Conservation (phyloP, 1,140 invertebrate genomes). For the Sminthurinus signatus region DNA sequence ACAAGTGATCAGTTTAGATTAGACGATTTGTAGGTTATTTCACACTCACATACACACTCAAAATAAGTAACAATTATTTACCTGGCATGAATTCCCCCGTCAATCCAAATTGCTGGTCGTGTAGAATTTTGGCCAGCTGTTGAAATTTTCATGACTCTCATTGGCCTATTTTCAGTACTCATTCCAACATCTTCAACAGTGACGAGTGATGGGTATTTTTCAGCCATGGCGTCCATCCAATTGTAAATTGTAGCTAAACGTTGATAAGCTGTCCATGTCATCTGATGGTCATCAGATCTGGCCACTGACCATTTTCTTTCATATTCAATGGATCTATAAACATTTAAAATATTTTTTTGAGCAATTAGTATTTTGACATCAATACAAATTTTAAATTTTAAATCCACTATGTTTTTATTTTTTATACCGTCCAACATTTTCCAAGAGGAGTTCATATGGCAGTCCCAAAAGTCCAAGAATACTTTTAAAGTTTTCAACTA, state of each 20-base stretch:
- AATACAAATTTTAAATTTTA: too few species aligned
- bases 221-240: slow-evolving; percentile 38
- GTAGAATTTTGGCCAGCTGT: slow-evolving; percentile 9
- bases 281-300: slow-evolving; percentile 7
- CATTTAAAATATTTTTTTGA: neutral
- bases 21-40: too few species aligned
- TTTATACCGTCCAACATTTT: slow-evolving; percentile 33
- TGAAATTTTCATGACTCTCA: slow-evolving; percentile 41
- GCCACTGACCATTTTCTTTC: neutral
- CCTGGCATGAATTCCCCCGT: slow-evolving; percentile 21
- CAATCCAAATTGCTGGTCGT: slow-evolving; percentile 39
- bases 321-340: neutral
- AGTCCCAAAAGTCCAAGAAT: slow-evolving; percentile 21
- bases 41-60: too few species aligned
- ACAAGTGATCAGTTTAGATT: neutral
- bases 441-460: slow-evolving; percentile 24
- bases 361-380: neutral
- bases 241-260: slow-evolving; percentile 33
- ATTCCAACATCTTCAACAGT: slow-evolving; percentile 26
- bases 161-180: slow-evolving; percentile 29
- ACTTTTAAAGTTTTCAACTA: slow-evolving; percentile 14
- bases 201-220: slow-evolving; percentile 30
- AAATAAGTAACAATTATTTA: neutral
- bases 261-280: slow-evolving; percentile 36
- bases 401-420: too few species aligned